A percentile compares a stretch with the other conserved stretches of the same genome.
Conservation (phyloP, 2,113 vertebrate species). For the Pipa parva region DNA sequence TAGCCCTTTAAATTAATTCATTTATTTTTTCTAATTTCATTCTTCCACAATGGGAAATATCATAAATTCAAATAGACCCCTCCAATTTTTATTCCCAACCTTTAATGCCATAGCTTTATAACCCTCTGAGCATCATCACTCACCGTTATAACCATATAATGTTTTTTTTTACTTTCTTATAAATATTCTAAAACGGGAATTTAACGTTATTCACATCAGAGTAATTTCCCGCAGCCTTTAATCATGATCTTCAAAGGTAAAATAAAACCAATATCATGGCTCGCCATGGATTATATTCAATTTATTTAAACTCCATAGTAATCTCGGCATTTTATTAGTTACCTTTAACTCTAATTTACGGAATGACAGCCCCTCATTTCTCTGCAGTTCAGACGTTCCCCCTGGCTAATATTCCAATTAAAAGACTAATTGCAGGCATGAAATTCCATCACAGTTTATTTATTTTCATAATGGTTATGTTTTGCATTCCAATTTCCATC, state of each 20-base stretch:
- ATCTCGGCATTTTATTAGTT: constrained; percentile 18
- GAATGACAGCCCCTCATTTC: constrained; percentile 18
- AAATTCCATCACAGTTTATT: constrained; percentile 28
- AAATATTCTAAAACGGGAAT: too few species aligned
- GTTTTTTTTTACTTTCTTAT: too few species aligned
- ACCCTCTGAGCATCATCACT: too few species aligned
- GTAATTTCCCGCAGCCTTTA: background rate
- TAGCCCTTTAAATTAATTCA: too few species aligned
- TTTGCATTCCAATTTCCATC: constrained; percentile 3
- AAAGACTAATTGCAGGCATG: constrained; percentile 32
- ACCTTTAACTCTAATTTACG: background rate
- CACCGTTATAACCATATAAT: too few species aligned
- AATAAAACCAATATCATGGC: background rate
- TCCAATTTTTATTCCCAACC: too few species aligned
- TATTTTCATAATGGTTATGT: constrained; percentile 7
- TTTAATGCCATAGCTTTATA: too few species aligned
- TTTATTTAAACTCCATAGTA: background rate
- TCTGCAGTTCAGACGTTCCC: background rate
- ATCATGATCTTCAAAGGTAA: background rate
- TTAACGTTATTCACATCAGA: too few species aligned
- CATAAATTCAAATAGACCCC: too few species aligned
- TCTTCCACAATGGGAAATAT: too few species aligned
- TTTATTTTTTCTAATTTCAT: too few species aligned
- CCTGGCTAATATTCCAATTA: constrained; percentile 26
- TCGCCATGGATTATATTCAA: constrained; percentile 11